Evolutionary conservation across 2,113 vertebrate species (phyloP), one percentile per base, ranked within the genome.

Genomic region (Suncus etruscus): DNA sequence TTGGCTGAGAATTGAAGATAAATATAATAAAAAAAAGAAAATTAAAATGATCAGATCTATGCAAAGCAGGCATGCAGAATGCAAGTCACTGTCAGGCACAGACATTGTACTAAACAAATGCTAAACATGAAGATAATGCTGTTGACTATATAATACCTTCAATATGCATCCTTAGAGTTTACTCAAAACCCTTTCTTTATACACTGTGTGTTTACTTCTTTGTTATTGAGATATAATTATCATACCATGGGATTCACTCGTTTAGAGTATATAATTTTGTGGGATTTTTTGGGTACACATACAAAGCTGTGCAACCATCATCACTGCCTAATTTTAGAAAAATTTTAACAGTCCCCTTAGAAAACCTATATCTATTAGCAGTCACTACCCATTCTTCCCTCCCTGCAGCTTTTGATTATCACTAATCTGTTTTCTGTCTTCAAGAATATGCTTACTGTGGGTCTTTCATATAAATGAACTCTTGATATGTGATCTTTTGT

Each of bases 61-160:
- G 63, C 3, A 50, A 51, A 54, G 48, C n/a, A 31, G 70, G 16
- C 84, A 32, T 0, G 0, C 32, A n/a, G 16, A 80, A 32, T 0
- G 0, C 32, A n/a, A 31, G 80, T 25, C 72, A 22, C 16, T 15
- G 29, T 48, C 8, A 3, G 61, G 85, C 27, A 91, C 6, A 27
- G 4, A n/a, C 32, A 0, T 50, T 86, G 58, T 39, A 18, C 54
- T n/a, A 45, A 63, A 39, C 15, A 58, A 63, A 89, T 1, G 27
- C n/a, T 86, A 25, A 75, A 10, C 2, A 11, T 2, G 3, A 86
- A 70, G 76, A 15, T 0, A 20, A 24, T 18, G 22, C 29, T 29
- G 22, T 8, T 54, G 24, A 1, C 31, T 70, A 31, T 11, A 20
- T 16, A 31, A 61, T 6, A 51, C 6, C 11, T 58, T 51, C 18